Conservation (phyloP, 2,888 invertebrate genomes). For the Scaeva pyrastri region DNA sequence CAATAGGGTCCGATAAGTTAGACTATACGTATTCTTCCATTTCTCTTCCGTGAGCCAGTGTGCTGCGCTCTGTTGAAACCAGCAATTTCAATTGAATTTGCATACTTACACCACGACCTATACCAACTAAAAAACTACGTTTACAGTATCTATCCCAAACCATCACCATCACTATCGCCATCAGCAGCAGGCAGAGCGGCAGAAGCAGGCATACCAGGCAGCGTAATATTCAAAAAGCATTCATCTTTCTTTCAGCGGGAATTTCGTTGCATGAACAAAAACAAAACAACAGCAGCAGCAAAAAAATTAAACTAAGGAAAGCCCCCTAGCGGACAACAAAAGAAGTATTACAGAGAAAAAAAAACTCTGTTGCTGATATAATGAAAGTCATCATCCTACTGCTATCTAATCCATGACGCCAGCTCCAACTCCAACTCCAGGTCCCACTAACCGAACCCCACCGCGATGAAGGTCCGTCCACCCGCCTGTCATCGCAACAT, state of each 20-base stretch:
- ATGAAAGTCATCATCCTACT: slow-evolving; percentile 63
- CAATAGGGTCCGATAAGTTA: slow-evolving; percentile 52
- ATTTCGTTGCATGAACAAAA: slow-evolving; percentile 40
- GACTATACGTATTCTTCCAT: slow-evolving; percentile 27
- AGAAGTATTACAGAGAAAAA: slow-evolving; percentile 11
- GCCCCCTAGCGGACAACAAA: slow-evolving; percentile 53
- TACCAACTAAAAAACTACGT: slow-evolving; percentile 14
- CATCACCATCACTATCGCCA: slow-evolving; percentile 22
- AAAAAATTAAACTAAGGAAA: slow-evolving; percentile 7
- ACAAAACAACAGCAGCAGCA: slow-evolving; percentile 33
- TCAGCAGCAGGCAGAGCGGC: slow-evolving; percentile 10
- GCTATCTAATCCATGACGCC: slow-evolving; percentile 43
- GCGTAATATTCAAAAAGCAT: slow-evolving; percentile 46
- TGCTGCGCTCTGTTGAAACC: slow-evolving; percentile 10
- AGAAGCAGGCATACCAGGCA: not conserved
- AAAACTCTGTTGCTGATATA: slow-evolving; percentile 46
- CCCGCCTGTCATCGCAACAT: slow-evolving; percentile 61
- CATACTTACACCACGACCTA: slow-evolving; percentile 56
- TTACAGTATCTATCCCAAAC: not conserved
- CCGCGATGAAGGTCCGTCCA: slow-evolving; percentile 36
- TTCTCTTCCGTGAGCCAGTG: slow-evolving; percentile 39
- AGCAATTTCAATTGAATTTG: slow-evolving; percentile 51
- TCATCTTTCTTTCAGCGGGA: slow-evolving; percentile 51
- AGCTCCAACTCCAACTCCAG: not conserved
- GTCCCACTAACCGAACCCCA: not conserved